Conservation (phyloP, 2,797 vertebrate genomes). For the Alcedo atthis region DNA sequence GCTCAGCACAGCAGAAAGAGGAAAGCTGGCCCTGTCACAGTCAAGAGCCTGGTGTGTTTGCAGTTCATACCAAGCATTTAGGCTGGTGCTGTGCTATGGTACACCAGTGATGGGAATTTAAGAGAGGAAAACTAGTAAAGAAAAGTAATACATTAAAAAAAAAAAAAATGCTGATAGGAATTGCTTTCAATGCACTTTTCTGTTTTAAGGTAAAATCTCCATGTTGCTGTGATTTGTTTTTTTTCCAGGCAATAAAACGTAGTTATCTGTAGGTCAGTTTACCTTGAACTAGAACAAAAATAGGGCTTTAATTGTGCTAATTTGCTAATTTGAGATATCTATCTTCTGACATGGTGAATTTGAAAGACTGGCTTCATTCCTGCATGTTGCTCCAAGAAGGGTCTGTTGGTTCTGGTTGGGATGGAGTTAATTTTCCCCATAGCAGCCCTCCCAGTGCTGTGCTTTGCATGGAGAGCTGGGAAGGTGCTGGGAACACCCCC, state of each 20-base stretch:
- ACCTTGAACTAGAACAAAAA: constrained; percentile 18
- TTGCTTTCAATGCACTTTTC: not conserved
- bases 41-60: not conserved
- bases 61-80: not conserved
- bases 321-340: not conserved
- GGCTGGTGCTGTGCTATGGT: not conserved
- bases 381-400: not conserved
- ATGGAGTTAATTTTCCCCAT: not conserved
- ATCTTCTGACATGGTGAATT: not conserved
- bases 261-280: constrained; percentile 1
- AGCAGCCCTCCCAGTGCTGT: not conserved
- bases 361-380: not conserved
- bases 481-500: too few species aligned
- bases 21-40: not conserved
- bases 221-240: not conserved
- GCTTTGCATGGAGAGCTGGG: not conserved
- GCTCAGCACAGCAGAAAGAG: not conserved
- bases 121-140: not conserved
- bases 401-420: not conserved
- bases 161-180: not conserved
- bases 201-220: not conserved
- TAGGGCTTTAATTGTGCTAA: not conserved
- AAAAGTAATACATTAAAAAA: not conserved
- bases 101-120: not conserved
- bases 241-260: not conserved